Evolutionary conservation across 2,888 invertebrate genomes (phyloP).

Genomic region (Rhamnusium bicolor): DNA sequence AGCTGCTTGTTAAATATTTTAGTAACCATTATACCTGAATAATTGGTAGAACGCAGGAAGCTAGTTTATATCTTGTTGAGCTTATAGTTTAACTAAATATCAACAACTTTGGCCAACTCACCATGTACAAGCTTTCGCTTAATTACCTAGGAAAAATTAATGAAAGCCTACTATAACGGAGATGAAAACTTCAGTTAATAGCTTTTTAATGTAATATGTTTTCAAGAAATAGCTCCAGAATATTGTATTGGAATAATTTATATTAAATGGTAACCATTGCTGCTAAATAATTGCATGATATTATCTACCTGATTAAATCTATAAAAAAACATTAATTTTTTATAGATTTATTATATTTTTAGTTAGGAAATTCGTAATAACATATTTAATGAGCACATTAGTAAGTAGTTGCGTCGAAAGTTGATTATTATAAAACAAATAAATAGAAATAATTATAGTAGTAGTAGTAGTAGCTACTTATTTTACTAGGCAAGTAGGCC

Average conservation of each 20-base stretch:
- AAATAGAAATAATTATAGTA: no score
- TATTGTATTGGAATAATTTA: slow-evolving; percentile 27
- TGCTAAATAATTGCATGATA: slow-evolving; percentile 1
- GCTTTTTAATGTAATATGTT: slow-evolving; percentile 45
- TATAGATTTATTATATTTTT: not conserved
- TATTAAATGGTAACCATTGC: slow-evolving; percentile 12
- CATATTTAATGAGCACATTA: not conserved
- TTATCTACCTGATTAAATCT: not conserved
- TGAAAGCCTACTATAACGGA: slow-evolving; percentile 37
- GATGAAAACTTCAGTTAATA: slow-evolving; percentile 42
- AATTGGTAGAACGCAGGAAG: slow-evolving; percentile 34
- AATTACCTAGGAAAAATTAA: slow-evolving; percentile 46
- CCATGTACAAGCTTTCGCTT: slow-evolving; percentile 16
- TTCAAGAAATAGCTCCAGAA: slow-evolving; percentile 25
- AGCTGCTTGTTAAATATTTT: slow-evolving; percentile 40
- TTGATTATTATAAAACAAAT: no score
- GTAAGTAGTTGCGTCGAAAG: not conserved
- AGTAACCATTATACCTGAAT: slow-evolving; percentile 38
- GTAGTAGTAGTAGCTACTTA: no score
- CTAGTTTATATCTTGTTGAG: slow-evolving; percentile 16
- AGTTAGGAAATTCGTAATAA: no score
- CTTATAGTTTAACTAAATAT: slow-evolving; percentile 20
- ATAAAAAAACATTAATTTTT: not conserved
- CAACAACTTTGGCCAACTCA: not conserved
- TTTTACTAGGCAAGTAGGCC: no score